Base-by-base conservation (phyloP, 2,888 invertebrate genomes). In the Perdita meconis region DNA sequence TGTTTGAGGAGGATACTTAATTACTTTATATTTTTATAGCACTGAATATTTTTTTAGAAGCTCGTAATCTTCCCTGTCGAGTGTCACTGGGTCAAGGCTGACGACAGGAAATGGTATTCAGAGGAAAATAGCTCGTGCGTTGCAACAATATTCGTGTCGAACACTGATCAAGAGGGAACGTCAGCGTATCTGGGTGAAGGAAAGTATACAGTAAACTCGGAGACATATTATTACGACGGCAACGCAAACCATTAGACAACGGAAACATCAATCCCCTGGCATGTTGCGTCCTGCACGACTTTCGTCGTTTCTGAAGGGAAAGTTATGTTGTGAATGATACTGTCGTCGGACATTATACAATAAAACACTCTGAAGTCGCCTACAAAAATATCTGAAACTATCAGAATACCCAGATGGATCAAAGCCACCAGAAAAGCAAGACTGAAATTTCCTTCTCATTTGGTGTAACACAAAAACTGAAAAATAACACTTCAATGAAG, bases 231-330 rank as follows among this genome's bases (percentile, higher is more conserved):
- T 82, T 82, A 73, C 59, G 55, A 59, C 68, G 59, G 61, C 74
- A 78, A 80, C 84, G 65, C 50, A 57, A 65, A 40, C 73, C 64
- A 78, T 82, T 80, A 82, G 78, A 83, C 78, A 84, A 84, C 84
- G 84, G 84, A 84, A 84, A 84, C 72, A 84, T 84, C 84, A 84
- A 82, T 84, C 84, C 66, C 47, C 13, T 19, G 19, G 72, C 61
- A 47, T 56, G 72, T 70, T 56, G 60, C 72, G 55, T 64, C 67
- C 70, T 61, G 51, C 51, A 61, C 67, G 60, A 78, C 80, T 75
- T 80, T 83, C 80, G 71, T 83, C 77, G 73, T 50, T 80, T 72
- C 64, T 34, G 44, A 56, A n/a, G 78, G 83, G 81, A 83, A 83
- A 83, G 83, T 83, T 75, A 34, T 65, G 59, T 69, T 57, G 36